phyloP scores from a whole-genome alignment of 2,888 invertebrate species.

The Tryphoninae sp. region DNA sequence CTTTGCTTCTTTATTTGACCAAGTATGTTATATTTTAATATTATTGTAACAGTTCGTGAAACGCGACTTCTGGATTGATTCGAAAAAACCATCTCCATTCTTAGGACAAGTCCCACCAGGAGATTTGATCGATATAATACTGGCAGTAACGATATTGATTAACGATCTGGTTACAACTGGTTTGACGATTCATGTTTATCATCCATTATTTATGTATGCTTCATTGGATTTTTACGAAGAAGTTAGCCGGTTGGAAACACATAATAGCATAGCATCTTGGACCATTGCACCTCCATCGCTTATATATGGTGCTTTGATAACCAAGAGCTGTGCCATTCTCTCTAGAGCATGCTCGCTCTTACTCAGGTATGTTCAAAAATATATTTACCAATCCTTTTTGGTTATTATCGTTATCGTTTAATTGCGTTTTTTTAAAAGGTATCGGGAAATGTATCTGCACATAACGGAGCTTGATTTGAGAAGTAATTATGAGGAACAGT shows the following conservation, averaged over 20 bases:
- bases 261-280: constrained; percentile 67
- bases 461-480: constrained; percentile 58
- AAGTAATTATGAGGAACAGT: constrained; percentile 53
- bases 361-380: constrained; percentile 63
- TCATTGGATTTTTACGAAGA: constrained; percentile 76
- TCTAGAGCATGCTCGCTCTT: constrained; percentile 75
- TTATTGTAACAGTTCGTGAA: constrained; percentile 68
- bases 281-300: constrained; percentile 75
- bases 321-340: constrained; percentile 70
- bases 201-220: constrained; percentile 70
- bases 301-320: constrained; percentile 75
- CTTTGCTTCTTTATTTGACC: background rate
- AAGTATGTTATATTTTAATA: background rate
- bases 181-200: constrained; percentile 71
- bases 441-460: constrained; percentile 65
- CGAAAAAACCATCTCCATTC: constrained; percentile 71
- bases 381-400: background rate
- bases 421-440: constrained; percentile 61
- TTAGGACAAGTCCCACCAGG: constrained; percentile 69
- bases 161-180: constrained; percentile 73
- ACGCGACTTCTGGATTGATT: constrained; percentile 66
- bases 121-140: constrained; percentile 69
- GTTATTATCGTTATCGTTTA: constrained; percentile 22
- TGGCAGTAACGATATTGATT: constrained; percentile 65
- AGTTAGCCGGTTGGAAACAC: constrained; percentile 68